phyloP scores from a whole-genome alignment of 2,113 vertebrate genomes.

The Lepus timidus region DNA sequence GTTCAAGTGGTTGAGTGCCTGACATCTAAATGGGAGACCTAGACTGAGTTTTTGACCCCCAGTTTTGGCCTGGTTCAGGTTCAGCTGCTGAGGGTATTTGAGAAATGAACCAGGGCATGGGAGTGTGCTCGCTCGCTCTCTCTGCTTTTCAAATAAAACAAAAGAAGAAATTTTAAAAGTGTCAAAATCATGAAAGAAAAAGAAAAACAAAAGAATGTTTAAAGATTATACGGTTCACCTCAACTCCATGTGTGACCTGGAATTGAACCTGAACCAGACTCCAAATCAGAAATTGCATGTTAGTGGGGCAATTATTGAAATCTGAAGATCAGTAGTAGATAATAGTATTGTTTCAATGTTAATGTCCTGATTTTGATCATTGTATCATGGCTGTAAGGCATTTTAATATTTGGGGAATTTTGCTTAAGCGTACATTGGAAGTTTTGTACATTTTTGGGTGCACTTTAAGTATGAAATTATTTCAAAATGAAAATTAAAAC shows the following conservation, averaged over 20 bases:
- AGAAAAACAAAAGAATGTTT: background rate
- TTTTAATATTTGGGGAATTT: conserved; percentile 25
- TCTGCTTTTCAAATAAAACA: no score
- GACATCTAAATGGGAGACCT: no score
- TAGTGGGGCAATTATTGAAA: background rate
- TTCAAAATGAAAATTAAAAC: conserved; percentile 17
- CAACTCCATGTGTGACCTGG: background rate
- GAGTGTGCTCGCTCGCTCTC: no score
- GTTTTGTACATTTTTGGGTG: conserved; percentile 21
- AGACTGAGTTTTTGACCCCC: no score
- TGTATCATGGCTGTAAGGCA: background rate
- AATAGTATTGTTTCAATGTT: background rate
- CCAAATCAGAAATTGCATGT: background rate
- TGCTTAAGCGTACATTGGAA: background rate
- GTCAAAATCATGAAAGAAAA: conserved; percentile 19
- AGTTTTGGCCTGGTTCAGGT: no score
- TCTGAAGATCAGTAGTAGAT: background rate
- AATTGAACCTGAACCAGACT: background rate
- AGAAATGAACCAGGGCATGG: no score
- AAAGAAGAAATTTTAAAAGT: background rate
- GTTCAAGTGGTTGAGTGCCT: no score
- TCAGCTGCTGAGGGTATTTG: no score
- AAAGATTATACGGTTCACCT: background rate
- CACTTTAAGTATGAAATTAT: background rate
- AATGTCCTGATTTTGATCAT: conserved; percentile 31